A percentile compares a stretch with the other conserved stretches of the same genome.
These are phyloP conservation scores for Nycticebus coucang DNA, from an alignment of 2,113 vertebrate species.

Conservation along the genomic window DNA sequence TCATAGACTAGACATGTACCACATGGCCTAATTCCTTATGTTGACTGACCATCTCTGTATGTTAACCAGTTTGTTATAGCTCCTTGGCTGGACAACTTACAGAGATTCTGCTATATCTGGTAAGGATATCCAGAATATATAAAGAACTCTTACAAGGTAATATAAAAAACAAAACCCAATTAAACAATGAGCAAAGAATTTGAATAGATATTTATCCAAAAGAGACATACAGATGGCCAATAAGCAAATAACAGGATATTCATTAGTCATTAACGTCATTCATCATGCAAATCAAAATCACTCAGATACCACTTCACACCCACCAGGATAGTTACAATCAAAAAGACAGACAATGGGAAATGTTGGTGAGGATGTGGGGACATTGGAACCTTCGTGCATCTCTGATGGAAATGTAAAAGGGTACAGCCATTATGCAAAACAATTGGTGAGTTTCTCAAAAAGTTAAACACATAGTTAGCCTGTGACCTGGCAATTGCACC, in stretches of 20 bases:
- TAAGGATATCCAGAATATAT: neutral
- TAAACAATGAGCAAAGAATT: neutral
- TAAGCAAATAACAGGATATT: neutral
- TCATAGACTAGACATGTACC: no score
- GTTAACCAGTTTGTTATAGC: no score
- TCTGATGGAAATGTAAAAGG: neutral
- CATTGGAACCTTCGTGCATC: neutral
- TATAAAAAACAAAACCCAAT: neutral
- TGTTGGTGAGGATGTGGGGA: neutral
- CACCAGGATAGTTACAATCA: neutral
- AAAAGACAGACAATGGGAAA: neutral
- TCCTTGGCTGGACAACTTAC: no score
- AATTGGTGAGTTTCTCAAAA: neutral
- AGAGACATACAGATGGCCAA: neutral
- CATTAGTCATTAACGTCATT: neutral
- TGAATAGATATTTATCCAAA: neutral
- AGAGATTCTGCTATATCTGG: neutral
- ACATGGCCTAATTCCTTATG: no score
- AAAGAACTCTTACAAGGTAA: neutral
- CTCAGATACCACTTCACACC: neutral
- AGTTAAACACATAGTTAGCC: conserved; percentile 13
- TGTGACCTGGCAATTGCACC: neutral
- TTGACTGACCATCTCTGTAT: no score
- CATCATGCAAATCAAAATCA: neutral
- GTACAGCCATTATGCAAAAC: neutral